phyloP scores from a whole-genome alignment of 1,140 invertebrate genomes.

The Mycetomoellerius zeteki region DNA sequence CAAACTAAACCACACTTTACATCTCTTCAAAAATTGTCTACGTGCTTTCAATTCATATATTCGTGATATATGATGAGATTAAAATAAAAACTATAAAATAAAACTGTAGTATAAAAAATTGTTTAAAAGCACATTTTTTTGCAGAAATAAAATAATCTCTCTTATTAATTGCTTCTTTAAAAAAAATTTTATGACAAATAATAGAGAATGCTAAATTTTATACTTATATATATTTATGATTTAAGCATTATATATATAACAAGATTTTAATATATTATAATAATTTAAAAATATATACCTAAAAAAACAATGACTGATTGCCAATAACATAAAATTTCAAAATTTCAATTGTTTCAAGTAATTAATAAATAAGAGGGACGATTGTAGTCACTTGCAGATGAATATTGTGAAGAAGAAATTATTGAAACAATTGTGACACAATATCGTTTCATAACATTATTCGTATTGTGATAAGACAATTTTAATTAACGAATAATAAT shows the following conservation, averaged over 20 bases:
- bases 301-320: neutral
- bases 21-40: conserved; percentile 10
- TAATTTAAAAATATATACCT: neutral
- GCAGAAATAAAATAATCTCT: neutral
- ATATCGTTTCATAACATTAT: neutral
- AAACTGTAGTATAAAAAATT: neutral
- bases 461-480: neutral
- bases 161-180: conserved; percentile 7
- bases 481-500: conserved; percentile 49
- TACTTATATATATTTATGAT: neutral
- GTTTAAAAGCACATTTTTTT: neutral
- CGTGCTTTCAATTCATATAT: neutral
- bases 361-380: neutral
- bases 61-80: neutral
- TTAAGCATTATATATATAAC: neutral
- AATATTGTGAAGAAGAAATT: neutral
- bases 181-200: neutral
- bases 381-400: no score
- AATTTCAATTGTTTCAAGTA: neutral
- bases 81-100: conserved; percentile 16
- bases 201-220: neutral
- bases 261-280: neutral
- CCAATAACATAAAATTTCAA: neutral
- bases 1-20: neutral
- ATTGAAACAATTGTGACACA: neutral